These are phyloP conservation scores for Bufo gargarizans DNA, from an alignment of 2,113 vertebrate species.

Conservation along the genomic window DNA sequence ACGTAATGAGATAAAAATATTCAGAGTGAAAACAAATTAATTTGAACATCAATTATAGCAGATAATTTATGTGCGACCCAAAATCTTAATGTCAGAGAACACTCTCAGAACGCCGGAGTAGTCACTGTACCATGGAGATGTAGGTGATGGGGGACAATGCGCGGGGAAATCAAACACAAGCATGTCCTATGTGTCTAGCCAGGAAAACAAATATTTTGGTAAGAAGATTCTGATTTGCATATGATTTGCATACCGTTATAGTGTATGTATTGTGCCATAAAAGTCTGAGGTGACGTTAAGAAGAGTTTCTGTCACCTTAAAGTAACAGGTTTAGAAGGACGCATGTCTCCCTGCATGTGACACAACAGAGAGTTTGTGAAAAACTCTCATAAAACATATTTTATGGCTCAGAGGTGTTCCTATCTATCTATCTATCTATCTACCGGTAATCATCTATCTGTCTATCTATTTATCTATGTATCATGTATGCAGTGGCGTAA, in stretches of 20 bases:
- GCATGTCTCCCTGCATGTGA: not conserved
- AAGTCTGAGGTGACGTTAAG: not conserved
- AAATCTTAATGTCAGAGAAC: not conserved
- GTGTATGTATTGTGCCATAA: no score
- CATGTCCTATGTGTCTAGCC: not conserved
- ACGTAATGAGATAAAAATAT: slow-evolving; percentile 24
- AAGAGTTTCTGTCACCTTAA: not conserved
- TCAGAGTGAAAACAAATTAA: slow-evolving; percentile 27
- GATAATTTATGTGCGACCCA: slow-evolving; percentile 8
- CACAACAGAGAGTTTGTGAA: slow-evolving; percentile 11
- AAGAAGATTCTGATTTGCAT: not conserved
- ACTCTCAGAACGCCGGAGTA: not conserved
- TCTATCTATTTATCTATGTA: no score
- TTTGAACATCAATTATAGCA: slow-evolving; percentile 31
- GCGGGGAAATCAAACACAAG: not conserved
- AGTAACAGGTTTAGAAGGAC: not conserved
- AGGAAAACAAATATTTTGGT: not conserved
- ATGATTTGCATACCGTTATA: not conserved
- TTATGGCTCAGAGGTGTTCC: not conserved
- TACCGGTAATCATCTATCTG: no score
- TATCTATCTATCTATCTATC: no score
- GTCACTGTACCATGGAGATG: not conserved
- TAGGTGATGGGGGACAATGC: not conserved
- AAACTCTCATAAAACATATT: not conserved
- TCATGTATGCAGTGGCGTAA: no score